phyloP scores from a whole-genome alignment of 2,797 vertebrate species.

The Meda fulgida region DNA sequence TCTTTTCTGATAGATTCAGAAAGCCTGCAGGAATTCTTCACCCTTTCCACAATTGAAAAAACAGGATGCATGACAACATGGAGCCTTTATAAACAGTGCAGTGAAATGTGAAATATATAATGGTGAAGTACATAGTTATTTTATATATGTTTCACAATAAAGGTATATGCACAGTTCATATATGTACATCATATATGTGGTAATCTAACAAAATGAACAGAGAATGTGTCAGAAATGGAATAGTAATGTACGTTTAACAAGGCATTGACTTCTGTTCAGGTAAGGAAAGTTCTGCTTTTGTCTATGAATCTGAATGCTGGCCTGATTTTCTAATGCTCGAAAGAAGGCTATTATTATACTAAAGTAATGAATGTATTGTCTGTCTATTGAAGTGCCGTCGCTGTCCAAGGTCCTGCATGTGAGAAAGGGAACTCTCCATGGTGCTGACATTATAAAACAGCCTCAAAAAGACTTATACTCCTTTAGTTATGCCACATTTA shows the following conservation, averaged over 20 bases:
- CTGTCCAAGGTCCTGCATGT: constrained; percentile 24
- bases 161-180: background rate
- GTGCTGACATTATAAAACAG: constrained; percentile 8
- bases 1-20: background rate
- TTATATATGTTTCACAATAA: background rate
- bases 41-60: background rate
- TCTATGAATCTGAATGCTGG: background rate
- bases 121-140: background rate
- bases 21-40: constrained; percentile 7
- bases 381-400: background rate
- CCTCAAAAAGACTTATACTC: background rate
- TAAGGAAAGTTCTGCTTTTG: background rate
- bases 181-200: background rate
- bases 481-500: background rate
- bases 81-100: background rate
- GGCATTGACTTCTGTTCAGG: background rate
- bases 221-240: background rate
- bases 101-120: background rate
- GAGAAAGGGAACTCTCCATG: background rate
- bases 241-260: background rate
- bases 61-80: background rate
- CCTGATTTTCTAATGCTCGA: background rate
- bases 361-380: background rate
- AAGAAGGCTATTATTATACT: background rate
- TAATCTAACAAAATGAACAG: background rate